Evolutionary conservation across 2,888 invertebrate species (phyloP), one percentile per base, ranked within the genome.

Genomic region (Hoplodrina blanda): DNA sequence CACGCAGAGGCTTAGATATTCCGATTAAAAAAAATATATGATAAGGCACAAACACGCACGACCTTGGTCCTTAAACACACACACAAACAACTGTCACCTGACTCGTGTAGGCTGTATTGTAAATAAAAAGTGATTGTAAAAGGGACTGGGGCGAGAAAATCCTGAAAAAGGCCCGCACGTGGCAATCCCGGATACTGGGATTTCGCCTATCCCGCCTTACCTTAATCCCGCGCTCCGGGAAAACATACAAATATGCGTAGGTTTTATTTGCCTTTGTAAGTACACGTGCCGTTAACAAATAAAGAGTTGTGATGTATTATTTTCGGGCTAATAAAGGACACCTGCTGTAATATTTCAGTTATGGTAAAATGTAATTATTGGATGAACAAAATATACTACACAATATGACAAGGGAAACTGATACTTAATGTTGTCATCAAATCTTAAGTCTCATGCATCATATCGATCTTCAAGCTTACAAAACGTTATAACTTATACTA

Each of bases 201-300:
- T 92, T 91, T 85, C 80, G 87, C 83, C 87, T 86, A 93, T 91
- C 91, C 91, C 86, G 86, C 87, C 88, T 92, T 91, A 91, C 86
- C 87, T 82, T 92, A 90, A 93, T 92, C 92, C 91, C 84, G 80
- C 81, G 81, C 78, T 85, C 84, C 85, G 86, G 87, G 87, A 90
- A 88, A 87, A 86, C 71, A 82, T 80, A 83, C 81, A 84, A 80
- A 82, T 72, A 76, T 81, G 68, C 64, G 67, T 67, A 54, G 57
- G 64, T 79, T 73, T 73, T 80, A 72, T 84, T 77, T 82, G 49
- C 67, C 11, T 75, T 74, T 79, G 66, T 78, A 67, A 76, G 66
- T 78, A 68, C 64, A 73, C 67, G 66, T 72, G 69, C 69, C 71
- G 53, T 63, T 66, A 49, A 69, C 57, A 82, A 82, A 82, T 81